Evolutionary conservation across 2,797 vertebrate species (phyloP), one percentile per base, ranked within the genome.

Genomic region (Ispidina picta): DNA sequence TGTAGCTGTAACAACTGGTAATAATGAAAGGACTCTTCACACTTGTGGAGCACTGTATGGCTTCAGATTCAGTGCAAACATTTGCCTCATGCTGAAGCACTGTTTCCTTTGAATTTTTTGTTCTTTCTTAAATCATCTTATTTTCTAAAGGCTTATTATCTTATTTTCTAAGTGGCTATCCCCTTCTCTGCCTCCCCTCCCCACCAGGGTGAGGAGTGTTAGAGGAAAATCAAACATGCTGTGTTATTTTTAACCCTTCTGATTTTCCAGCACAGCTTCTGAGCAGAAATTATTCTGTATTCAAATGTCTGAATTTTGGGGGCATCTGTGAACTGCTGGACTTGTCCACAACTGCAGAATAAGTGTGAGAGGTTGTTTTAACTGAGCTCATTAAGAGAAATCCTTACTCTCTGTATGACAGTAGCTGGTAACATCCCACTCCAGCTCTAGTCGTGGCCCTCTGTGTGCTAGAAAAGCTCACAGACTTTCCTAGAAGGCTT

Each of bases 171-270:
- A 68, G 74, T 75, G 59, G 8, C 8, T n/a, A 12, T 41, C 11
- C 2, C 2, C 6, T 77, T 31, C 68, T 74, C 29, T 81, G 14
- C 23, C n/a, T 63, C 13, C 9, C 0, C 1, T 16, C 2, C 1
- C 3, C 2, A 1, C 2, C 8, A 44, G 8, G 9, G 2, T 39
- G 26, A 80, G 6, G 5, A 3, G 2, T 25, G 33, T 20, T 20
- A 33, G 23, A 73, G 9, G 21, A 44, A 60, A 82, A 54, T 64
- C 14, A 79, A 75, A 63, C 3, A 3, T 26, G 10, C 1, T 29
- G 10, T 33, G 2, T 0, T 46, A 72, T 76, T 81, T 76, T 80
- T 15, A 46, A 4, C 1, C 8, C 11, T 48, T 71, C n/a, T 51
- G 1, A 1, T 76, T 63, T 89, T 83, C 65, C n/a, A 79, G 18